Conservation (phyloP, 2,888 invertebrate species). For the Prosapia bicincta region DNA sequence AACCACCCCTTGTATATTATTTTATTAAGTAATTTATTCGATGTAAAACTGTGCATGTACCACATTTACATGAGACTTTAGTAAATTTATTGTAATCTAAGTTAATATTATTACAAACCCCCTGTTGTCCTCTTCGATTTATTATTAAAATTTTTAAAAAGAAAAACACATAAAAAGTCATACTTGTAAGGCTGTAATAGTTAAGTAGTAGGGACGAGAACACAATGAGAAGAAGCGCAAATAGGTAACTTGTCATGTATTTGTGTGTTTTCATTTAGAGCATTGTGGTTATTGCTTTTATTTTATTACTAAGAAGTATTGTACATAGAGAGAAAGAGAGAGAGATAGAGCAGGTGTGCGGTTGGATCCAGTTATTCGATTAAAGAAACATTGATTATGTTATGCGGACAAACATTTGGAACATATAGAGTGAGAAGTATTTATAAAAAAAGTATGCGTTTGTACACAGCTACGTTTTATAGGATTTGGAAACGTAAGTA, state of each 20-base stretch:
- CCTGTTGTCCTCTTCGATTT: background rate
- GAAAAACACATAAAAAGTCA: constrained; percentile 24
- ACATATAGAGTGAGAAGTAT: too few relatives aligned
- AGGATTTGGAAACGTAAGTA: too few relatives aligned
- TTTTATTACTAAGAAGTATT: background rate
- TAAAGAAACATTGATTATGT: too few relatives aligned
- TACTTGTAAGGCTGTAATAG: constrained; percentile 33
- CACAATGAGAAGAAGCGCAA: background rate
- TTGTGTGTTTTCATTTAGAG: background rate
- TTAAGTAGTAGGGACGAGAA: constrained; percentile 11
- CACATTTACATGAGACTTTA: background rate
- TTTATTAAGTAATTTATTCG: background rate
- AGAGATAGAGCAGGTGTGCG: too few relatives aligned
- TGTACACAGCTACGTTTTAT: too few relatives aligned
- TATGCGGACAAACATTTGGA: too few relatives aligned
- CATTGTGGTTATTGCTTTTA: background rate
- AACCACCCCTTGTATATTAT: background rate
- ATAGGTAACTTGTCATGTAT: background rate
- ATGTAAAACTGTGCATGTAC: background rate
- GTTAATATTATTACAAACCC: background rate
- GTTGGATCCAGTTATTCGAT: too few relatives aligned
- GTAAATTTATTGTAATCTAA: background rate
- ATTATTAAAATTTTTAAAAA: background rate
- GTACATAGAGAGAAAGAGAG: too few relatives aligned
- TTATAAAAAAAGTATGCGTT: too few relatives aligned